These are phyloP conservation scores for Gnatocerus cornutus DNA, from an alignment of 2,888 invertebrate genomes.

Conservation along the genomic window DNA sequence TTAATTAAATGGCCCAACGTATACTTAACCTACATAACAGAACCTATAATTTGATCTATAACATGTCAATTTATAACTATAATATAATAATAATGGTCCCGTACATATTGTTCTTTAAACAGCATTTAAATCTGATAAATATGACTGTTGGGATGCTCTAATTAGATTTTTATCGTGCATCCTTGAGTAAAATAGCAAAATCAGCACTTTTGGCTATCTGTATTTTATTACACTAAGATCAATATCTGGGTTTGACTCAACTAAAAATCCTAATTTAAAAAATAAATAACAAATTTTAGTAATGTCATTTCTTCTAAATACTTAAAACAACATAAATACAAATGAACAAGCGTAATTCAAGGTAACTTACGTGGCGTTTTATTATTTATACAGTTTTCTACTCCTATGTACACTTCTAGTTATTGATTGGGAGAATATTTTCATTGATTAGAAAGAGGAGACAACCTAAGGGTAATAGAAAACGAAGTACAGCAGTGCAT, in stretches of 20 bases:
- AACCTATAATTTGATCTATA: no score
- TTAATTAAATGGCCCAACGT: no score
- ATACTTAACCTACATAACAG: no score
- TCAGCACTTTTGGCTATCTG: background rate
- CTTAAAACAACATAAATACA: constrained; percentile 25
- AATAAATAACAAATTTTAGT: background rate
- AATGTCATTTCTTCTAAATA: constrained; percentile 20
- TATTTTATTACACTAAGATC: background rate
- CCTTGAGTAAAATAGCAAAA: background rate
- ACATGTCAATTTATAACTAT: no score
- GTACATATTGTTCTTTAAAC: no score
- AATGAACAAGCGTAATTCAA: constrained; percentile 29
- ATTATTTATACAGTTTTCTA: constrained; percentile 13
- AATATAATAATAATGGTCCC: no score
- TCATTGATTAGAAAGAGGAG: constrained; percentile 11
- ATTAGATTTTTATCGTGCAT: background rate
- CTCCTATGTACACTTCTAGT: background rate
- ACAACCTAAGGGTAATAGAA: background rate
- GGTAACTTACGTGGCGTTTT: constrained; percentile 33
- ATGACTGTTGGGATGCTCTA: no score
- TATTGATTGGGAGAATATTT: constrained; percentile 4
- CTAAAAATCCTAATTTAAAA: background rate
- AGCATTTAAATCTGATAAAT: no score
- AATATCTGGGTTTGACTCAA: background rate
- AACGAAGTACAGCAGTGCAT: background rate